Evolutionary conservation across 2,888 invertebrate species (phyloP).

Genomic region (Stratiomys singularior): DNA sequence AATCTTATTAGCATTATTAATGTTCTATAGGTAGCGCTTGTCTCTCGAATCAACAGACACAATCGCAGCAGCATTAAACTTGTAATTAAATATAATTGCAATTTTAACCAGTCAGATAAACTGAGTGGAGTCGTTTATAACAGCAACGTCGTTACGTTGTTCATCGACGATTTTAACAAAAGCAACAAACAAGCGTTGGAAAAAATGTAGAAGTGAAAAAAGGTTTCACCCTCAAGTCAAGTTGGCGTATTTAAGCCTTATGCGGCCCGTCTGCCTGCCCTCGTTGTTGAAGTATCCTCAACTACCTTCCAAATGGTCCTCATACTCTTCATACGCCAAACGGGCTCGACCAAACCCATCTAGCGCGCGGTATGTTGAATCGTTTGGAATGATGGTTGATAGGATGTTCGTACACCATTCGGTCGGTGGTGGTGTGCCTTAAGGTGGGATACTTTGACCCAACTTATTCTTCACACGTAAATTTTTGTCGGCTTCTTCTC

Average conservation of each 20-base stretch:
- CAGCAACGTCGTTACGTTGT: constrained; percentile 10
- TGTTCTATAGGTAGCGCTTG: constrained; percentile 41
- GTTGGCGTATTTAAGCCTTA: constrained; percentile 36
- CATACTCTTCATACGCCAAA: neutral
- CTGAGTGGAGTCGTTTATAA: neutral
- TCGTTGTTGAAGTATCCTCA: constrained; percentile 26
- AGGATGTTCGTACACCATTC: constrained; percentile 11
- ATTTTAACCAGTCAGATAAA: constrained; percentile 29
- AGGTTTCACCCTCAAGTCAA: constrained; percentile 51
- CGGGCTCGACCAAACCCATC: neutral
- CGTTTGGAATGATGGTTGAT: constrained; percentile 27
- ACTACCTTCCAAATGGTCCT: neutral
- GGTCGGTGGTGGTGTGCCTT: constrained; percentile 18
- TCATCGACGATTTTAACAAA: constrained; percentile 3
- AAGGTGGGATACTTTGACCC: constrained; percentile 37
- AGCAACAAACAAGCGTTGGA: constrained; percentile 7
- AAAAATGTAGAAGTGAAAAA: constrained; percentile 50
- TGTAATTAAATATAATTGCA: constrained; percentile 46
- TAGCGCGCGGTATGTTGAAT: constrained; percentile 8
- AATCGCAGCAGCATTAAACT: constrained; percentile 11
- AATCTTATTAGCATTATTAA: constrained; percentile 46
- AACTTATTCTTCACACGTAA: constrained; percentile 48
- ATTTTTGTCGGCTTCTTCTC: constrained; percentile 49
- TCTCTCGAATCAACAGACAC: constrained; percentile 41
- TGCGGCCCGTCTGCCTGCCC: constrained; percentile 1